Evolutionary conservation across 2,113 vertebrate species (phyloP).

Genomic region (Trogon surrucura): DNA sequence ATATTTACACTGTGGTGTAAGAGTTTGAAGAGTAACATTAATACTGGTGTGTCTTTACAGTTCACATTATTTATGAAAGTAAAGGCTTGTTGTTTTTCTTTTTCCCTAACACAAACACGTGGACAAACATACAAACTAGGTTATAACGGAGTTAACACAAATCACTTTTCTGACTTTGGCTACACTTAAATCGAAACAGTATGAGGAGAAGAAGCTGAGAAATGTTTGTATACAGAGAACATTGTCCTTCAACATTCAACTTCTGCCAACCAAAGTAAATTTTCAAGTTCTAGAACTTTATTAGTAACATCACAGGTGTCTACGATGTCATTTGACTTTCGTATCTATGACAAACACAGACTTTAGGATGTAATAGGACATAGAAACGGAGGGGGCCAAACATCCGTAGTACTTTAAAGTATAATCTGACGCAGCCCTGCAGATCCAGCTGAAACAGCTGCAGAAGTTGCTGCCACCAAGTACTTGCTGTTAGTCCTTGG

Average conservation of each 20-base stretch:
- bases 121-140: slow-evolving; percentile 34
- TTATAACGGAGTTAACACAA: background rate
- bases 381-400: background rate
- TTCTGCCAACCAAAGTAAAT: background rate
- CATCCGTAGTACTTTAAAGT: background rate
- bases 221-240: background rate
- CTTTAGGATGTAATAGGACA: background rate
- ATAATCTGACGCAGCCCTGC: background rate
- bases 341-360: background rate
- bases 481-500: background rate
- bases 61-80: background rate
- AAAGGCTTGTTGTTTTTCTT: background rate
- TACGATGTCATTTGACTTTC: background rate
- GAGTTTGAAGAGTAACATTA: background rate
- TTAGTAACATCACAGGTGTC: background rate
- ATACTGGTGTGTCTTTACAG: background rate
- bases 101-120: background rate
- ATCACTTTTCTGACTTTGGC: background rate
- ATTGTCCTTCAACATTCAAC: background rate
- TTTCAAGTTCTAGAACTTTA: background rate
- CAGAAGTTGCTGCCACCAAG: slow-evolving; percentile 18
- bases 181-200: background rate
- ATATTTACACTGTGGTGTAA: background rate
- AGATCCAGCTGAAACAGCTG: background rate
- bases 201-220: background rate